These are phyloP conservation scores for Podarcis muralis DNA, from an alignment of 2,113 vertebrate genomes.

Conservation along the genomic window DNA sequence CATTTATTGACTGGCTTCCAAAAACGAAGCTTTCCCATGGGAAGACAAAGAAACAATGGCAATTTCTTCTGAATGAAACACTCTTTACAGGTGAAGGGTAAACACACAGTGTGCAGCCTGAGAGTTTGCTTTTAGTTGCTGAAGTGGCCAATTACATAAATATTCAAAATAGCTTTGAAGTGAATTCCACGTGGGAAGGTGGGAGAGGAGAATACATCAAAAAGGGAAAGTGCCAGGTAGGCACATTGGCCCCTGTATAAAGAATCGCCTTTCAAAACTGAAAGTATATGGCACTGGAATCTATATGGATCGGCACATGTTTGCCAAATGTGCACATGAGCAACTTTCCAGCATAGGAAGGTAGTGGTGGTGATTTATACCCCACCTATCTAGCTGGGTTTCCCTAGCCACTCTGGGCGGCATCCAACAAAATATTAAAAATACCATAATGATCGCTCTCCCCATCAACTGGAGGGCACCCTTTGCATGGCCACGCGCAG, in stretches of 20 bases:
- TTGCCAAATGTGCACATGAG: not conserved
- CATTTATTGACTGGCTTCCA: constrained; percentile 76
- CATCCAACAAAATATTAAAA: too few relatives aligned
- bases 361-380: too few relatives aligned
- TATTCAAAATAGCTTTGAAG: constrained; percentile 68
- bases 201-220: not conserved
- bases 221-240: constrained; percentile 33
- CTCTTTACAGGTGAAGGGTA: constrained; percentile 76
- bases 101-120: constrained; percentile 70
- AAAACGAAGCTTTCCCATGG: constrained; percentile 81
- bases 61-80: constrained; percentile 79
- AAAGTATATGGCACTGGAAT: constrained; percentile 15
- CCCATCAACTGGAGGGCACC: too few relatives aligned
- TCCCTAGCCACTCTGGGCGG: too few relatives aligned
- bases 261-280: not conserved
- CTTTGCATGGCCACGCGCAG: too few relatives aligned
- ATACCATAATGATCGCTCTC: too few relatives aligned
- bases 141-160: constrained; percentile 71
- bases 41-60: constrained; percentile 81
- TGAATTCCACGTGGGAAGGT: constrained; percentile 48
- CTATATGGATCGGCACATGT: not conserved
- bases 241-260: not conserved
- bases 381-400: too few relatives aligned
- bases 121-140: constrained; percentile 61
- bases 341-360: not conserved